A percentile compares a stretch with the other conserved stretches of the same genome.
Evolutionary conservation across 2,888 invertebrate species (phyloP).

Genomic region (Pollenia labialis): DNA sequence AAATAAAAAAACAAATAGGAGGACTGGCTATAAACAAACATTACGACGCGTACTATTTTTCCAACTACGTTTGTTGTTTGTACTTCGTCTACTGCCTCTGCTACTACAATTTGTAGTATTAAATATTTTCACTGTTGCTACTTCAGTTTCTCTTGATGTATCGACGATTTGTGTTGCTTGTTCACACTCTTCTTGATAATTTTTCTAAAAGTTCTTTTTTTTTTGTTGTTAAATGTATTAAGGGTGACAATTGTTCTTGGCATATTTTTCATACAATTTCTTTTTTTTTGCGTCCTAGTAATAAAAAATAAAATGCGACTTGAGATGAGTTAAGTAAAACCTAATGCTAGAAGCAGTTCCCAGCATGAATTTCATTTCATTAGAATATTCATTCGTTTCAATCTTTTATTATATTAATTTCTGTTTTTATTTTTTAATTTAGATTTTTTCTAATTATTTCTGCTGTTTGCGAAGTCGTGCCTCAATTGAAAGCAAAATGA

Average conservation of each 20-base stretch:
- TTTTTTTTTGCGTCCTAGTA: no score
- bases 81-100: not conserved
- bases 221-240: not conserved
- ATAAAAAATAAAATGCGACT: no score
- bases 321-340: no score
- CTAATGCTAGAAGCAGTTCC: no score
- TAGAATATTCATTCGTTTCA: no score
- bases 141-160: not conserved
- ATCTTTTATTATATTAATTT: not conserved
- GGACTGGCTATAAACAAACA: not conserved
- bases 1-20: not conserved
- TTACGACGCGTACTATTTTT: not conserved
- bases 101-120: not conserved
- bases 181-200: slow-evolving; percentile 26
- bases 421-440: not conserved
- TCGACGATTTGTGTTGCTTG: slow-evolving; percentile 3
- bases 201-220: not conserved
- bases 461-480: not conserved
- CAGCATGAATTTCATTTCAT: no score
- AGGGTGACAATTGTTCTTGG: slow-evolving; percentile 54
- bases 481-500: slow-evolving; percentile 15
- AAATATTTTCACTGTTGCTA: not conserved
- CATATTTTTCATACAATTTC: slow-evolving; percentile 1
- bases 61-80: not conserved
- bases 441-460: not conserved